Evolutionary conservation across 2,797 vertebrate species (phyloP).

Genomic region (Loriculus beryllinus): DNA sequence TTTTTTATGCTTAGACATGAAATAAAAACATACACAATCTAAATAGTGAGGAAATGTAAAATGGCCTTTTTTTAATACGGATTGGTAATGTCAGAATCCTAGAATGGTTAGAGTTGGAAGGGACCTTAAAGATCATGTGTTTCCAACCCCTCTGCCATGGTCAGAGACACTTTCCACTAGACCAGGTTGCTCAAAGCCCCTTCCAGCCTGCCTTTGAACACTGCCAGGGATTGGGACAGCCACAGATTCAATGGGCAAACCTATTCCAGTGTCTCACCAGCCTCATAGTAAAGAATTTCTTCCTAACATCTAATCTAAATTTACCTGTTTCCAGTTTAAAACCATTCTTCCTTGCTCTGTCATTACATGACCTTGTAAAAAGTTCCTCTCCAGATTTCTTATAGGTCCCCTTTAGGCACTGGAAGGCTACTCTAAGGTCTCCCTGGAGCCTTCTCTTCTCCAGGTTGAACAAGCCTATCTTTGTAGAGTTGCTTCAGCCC

Average conservation of each 20-base stretch:
- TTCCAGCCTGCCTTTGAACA: not conserved
- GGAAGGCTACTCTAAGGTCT: not conserved
- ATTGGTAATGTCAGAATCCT: not conserved
- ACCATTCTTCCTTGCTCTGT: not conserved
- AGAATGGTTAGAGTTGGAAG: not conserved
- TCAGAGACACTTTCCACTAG: not conserved
- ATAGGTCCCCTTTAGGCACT: not conserved
- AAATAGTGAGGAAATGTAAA: not conserved
- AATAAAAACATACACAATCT: not conserved
- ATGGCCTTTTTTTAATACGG: not conserved
- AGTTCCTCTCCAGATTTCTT: not conserved
- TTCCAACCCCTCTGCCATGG: not conserved
- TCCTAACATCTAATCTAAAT: not conserved
- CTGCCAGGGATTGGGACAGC: not conserved
- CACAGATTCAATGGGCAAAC: not conserved
- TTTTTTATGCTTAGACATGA: not conserved
- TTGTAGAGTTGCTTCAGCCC: not conserved
- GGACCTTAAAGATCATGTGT: not conserved
- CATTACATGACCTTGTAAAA: not conserved
- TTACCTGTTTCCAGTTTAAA: not conserved
- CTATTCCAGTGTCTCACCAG: not conserved
- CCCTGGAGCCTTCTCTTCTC: not conserved
- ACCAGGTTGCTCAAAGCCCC: not conserved
- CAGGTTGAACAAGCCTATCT: not conserved
- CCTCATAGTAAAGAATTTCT: not conserved